Evolutionary conservation across 2,113 vertebrate species (phyloP).

Genomic region (Myiozetetes cayanensis): DNA sequence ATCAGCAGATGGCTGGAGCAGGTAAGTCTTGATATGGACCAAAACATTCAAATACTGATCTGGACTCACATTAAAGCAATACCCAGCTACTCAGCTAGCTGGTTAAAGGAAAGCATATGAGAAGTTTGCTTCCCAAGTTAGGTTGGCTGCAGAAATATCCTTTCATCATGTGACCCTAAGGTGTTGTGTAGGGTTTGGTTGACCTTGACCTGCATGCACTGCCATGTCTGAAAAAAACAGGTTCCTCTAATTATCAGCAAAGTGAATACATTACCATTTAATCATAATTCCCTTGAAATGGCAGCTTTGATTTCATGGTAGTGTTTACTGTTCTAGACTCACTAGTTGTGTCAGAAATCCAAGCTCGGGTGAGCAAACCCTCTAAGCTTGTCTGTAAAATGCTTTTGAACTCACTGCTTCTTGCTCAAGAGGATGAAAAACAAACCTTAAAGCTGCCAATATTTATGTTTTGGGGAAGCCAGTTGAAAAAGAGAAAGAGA

Average conservation of each 20-base stretch:
- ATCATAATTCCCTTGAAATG: slow-evolving; percentile 15
- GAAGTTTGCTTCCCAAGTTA: neutral
- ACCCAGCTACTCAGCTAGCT: neutral
- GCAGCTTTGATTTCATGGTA: slow-evolving; percentile 14
- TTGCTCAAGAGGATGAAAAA: slow-evolving; percentile 51
- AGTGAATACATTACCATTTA: neutral
- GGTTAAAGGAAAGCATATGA: neutral
- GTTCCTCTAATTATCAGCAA: neutral
- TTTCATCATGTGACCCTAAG: neutral
- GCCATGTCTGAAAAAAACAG: neutral
- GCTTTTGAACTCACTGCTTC: slow-evolving; percentile 53
- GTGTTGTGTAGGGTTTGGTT: neutral
- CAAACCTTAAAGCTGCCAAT: slow-evolving; percentile 27
- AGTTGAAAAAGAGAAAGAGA: slow-evolving; percentile 5
- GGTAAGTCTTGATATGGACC: neutral
- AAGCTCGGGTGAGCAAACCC: slow-evolving; percentile 13
- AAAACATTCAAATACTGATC: neutral
- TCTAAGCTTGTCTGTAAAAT: slow-evolving; percentile 33
- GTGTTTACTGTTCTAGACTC: slow-evolving; percentile 30
- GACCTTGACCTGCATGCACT: neutral
- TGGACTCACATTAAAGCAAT: neutral
- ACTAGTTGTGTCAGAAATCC: slow-evolving; percentile 34
- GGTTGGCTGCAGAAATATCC: neutral
- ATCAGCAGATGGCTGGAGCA: neutral
- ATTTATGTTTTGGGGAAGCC: slow-evolving; percentile 36